phyloP scores from a whole-genome alignment of 2,888 invertebrate species.

The Pachymerium ferrugineum region DNA sequence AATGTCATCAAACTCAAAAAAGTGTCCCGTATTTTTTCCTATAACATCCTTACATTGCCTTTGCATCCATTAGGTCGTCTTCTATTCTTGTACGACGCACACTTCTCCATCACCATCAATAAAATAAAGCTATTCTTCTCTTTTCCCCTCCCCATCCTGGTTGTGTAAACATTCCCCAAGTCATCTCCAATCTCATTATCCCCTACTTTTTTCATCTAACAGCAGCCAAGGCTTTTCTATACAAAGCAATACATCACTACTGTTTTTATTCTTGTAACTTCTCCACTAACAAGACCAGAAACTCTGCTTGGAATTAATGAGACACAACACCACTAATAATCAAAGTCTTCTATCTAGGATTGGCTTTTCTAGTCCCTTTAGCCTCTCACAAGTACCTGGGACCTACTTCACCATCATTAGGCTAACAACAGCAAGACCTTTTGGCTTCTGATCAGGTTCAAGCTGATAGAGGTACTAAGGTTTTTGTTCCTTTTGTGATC shows the following conservation, averaged over 20 bases:
- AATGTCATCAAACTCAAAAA: background rate
- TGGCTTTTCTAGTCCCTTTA: constrained; percentile 17
- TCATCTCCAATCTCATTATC: constrained; percentile 25
- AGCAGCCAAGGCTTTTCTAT: background rate
- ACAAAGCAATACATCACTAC: constrained; percentile 8
- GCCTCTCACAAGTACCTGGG: constrained; percentile 7
- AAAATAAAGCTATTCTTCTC: constrained; percentile 23
- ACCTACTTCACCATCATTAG: constrained; percentile 21
- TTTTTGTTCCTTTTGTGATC: constrained; percentile 24
- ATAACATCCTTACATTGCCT: background rate
- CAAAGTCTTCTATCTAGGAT: constrained; percentile 16
- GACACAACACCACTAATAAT: constrained; percentile 27
- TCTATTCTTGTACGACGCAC: background rate
- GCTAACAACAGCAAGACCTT: constrained; percentile 9
- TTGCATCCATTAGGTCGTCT: constrained; percentile 9
- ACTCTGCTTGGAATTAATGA: constrained; percentile 14
- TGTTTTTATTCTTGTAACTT: constrained; percentile 27
- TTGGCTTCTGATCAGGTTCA: constrained; percentile 17
- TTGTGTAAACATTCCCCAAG: constrained; percentile 15
- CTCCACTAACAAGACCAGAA: constrained; percentile 18
- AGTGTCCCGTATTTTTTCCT: background rate
- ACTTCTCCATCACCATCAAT: constrained; percentile 25
- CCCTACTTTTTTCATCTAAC: background rate
- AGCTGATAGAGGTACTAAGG: constrained; percentile 23
- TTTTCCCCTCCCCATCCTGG: background rate